Base-by-base conservation (phyloP, 2,888 invertebrate species). In the Neuroscelio doddi region DNA sequence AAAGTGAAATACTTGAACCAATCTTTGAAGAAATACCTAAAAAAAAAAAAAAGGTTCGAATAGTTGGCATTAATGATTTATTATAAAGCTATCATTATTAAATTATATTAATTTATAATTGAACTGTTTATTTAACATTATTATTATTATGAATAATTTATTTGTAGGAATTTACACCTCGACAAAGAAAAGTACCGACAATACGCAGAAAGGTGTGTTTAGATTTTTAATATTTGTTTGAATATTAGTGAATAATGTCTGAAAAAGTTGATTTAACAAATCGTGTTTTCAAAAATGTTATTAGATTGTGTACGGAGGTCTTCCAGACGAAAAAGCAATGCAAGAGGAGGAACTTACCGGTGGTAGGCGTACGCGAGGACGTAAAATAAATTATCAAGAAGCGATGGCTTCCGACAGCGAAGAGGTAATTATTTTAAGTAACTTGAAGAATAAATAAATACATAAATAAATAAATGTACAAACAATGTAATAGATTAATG, bases 331-430 rank as follows among this genome's bases (percentile, higher is more conserved):
- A 21, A 76, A 73, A 57, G 69, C 75, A 17, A 64, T 68, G 30
- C 76, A 82, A 26, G 88, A 88, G 79, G 90, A 90, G 74, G 88
- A 88, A 85, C 87, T 88, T 32, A 87, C 89, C 57, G 87, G n/a
- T n/a, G n/a, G 89, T 47, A 87, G 92, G 75, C 86, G 92, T 68
- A 93, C 93, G 0, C 84, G 93, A 3, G 93, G 92, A 66, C 88
- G 89, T 72, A 91, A 91, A 83, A 91, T 92, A 64, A 90, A 91
- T 80, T 94, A 94, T 76, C 90, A 92, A 1, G 94, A 93, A 84
- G 89, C 88, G 77, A 87, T 91, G 47, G 91, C 90, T 66, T 91
- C 92, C 0, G 93, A 93, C 80, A 91, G 90, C 44, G 93, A 91
- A 78, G 92, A 91, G 81, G 92, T 91, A 76, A 62, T 34, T 39